Evolutionary conservation across 2,888 invertebrate species (phyloP).

Genomic region (Lithosia quadra): DNA sequence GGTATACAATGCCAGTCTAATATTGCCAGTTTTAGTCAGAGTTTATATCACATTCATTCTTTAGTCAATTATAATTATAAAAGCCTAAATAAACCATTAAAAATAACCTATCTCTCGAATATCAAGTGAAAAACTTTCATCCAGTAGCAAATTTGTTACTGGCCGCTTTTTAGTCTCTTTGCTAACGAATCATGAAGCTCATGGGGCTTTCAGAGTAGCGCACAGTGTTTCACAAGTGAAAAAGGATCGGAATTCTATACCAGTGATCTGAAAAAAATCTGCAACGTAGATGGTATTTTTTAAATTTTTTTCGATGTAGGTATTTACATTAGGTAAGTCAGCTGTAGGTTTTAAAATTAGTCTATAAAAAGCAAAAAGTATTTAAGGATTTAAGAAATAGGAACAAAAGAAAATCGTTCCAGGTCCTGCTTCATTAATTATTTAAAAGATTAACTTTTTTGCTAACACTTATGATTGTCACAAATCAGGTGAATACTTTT

Average conservation of each 20-base stretch:
- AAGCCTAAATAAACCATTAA: background rate
- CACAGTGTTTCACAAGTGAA: background rate
- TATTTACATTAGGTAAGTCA: no score
- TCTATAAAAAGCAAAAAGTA: no score
- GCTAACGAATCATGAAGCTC: conserved; percentile 67
- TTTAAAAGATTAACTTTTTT: no score
- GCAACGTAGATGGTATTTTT: background rate
- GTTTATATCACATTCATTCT: background rate
- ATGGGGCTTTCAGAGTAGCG: conserved; percentile 46
- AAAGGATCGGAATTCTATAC: background rate
- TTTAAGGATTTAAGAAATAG: background rate
- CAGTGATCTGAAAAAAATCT: background rate
- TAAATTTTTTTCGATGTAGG: no score
- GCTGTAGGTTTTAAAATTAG: background rate
- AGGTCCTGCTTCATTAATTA: no score
- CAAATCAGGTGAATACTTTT: no score
- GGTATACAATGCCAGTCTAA: conserved; percentile 19
- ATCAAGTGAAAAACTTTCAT: conserved; percentile 38
- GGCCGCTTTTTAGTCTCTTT: conserved; percentile 61
- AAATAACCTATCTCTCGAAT: conserved; percentile 30
- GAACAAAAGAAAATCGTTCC: no score
- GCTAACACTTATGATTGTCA: no score
- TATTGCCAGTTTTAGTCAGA: background rate
- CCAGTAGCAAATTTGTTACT: conserved; percentile 39
- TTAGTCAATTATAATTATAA: background rate